Conservation (phyloP, 2,113 vertebrate species). For the Thalassarche chlororhynchos region DNA sequence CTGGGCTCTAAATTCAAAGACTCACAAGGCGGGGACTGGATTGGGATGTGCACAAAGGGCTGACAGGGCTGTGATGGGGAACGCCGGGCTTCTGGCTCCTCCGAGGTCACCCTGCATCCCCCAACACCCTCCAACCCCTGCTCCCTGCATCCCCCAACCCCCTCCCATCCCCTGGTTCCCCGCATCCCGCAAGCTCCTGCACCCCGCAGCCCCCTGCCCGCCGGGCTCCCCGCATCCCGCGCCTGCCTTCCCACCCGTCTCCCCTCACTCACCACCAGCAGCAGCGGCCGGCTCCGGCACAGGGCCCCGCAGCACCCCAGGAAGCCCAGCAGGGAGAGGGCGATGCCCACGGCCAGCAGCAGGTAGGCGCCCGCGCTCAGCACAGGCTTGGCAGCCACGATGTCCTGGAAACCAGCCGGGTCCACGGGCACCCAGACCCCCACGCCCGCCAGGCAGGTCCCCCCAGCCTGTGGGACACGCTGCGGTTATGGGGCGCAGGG, state of each 20-base stretch:
- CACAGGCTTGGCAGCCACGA: background rate
- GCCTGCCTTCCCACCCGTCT: background rate
- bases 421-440: constrained; percentile 62
- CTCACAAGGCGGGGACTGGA: background rate
- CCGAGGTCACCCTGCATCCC: background rate
- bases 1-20: background rate
- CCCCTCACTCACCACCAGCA: constrained; percentile 52
- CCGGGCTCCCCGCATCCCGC: rapidly evolving
- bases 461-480: constrained; percentile 34
- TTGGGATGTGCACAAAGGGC: background rate
- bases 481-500: background rate
- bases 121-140: background rate
- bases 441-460: constrained; percentile 16
- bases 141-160: too few species aligned
- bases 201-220: background rate
- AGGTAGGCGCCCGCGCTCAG: background rate
- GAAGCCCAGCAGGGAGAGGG: constrained; percentile 59
- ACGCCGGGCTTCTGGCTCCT: background rate
- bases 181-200: background rate
- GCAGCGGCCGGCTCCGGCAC: constrained; percentile 9
- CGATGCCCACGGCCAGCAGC: constrained; percentile 40
- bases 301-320: constrained; percentile 68
- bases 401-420: constrained; percentile 44
- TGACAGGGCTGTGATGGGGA: background rate
- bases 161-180: background rate